Evolutionary conservation across 1,140 invertebrate species (phyloP).

Genomic region (Parapsyche elsis): DNA sequence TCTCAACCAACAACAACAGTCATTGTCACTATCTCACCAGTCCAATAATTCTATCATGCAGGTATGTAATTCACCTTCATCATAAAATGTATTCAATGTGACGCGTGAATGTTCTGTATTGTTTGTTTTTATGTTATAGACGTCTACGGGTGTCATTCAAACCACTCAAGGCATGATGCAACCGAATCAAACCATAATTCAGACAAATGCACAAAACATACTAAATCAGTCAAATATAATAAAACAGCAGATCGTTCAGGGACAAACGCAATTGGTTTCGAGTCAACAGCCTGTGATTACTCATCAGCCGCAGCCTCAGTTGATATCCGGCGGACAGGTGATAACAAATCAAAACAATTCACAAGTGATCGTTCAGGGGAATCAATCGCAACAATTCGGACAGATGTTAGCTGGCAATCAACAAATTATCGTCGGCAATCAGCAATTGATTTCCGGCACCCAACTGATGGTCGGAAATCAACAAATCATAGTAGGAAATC

Average conservation of each 20-base stretch:
- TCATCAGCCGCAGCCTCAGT: slow-evolving; percentile 64
- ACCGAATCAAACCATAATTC: slow-evolving; percentile 42
- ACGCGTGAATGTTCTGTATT: not conserved
- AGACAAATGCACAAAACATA: slow-evolving; percentile 38
- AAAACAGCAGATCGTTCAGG: slow-evolving; percentile 66
- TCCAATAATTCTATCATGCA: slow-evolving; percentile 46
- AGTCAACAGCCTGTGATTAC: slow-evolving; percentile 67
- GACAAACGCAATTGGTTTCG: slow-evolving; percentile 62
- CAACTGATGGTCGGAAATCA: slow-evolving; percentile 44
- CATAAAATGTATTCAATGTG: not conserved
- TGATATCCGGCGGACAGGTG: slow-evolving; percentile 58
- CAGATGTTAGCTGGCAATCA: slow-evolving; percentile 57
- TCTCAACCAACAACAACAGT: slow-evolving; percentile 61
- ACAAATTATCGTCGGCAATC: slow-evolving; percentile 62
- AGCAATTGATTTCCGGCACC: slow-evolving; percentile 57
- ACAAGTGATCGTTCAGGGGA: slow-evolving; percentile 61
- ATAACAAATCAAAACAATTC: slow-evolving; percentile 60
- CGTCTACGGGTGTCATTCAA: slow-evolving; percentile 49
- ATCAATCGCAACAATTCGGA: slow-evolving; percentile 60
- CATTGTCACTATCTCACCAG: slow-evolving; percentile 29
- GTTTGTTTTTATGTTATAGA: slow-evolving; percentile 6
- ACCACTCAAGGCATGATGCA: slow-evolving; percentile 46
- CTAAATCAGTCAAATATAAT: slow-evolving; percentile 47
- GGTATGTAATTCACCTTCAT: slow-evolving; percentile 9
- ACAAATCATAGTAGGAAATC: slow-evolving; percentile 36